Base-by-base conservation (phyloP, 1,140 invertebrate genomes). In the Eupristina koningsbergeri region DNA sequence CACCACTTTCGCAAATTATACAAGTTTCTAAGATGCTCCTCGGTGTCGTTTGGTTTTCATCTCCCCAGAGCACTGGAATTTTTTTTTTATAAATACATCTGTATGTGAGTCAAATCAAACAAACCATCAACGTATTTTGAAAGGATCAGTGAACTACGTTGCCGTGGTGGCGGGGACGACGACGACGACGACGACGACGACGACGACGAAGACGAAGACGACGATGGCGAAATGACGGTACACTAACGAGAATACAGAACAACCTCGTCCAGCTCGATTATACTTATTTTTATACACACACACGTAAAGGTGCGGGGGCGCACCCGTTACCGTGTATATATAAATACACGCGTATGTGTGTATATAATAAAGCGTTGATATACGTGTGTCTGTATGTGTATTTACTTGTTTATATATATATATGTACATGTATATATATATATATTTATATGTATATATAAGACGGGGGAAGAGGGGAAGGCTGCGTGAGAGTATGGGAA, bases 131-230 rank as follows among this genome's bases (percentile, higher is more conserved):
- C 19, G 45, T 69, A 50, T 67, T 50, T 47, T n/a, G 29, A 77
- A 36, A 78, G 74, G 74, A 76, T 69, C 74, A 83, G 34, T 83
- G 81, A 83, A 83, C 81, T 45, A 36, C 61, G 61, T 0, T 50
- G 2, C 1, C 13, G 45, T 29, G 69, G 41, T 19, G 61, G 67
- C 39, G 58, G n/a, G n/a, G n/a, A n/a, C n/a, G n/a, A n/a, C n/a
- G n/a, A n/a, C n/a, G n/a, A n/a, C n/a, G n/a, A n/a, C n/a, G n/a
- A n/a, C n/a, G n/a, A n/a, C n/a, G n/a, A n/a, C n/a, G n/a, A n/a
- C n/a, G n/a, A n/a, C n/a, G n/a, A n/a, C n/a, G n/a, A n/a, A n/a
- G n/a, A n/a, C n/a, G n/a, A n/a, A n/a, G n/a, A n/a, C n/a, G 19
- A 31, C 39, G 69, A 61, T 19, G 61, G 67, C 39, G 58, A 67